These are phyloP conservation scores for Hydriomena furcata DNA, from an alignment of 2,888 invertebrate genomes.

Conservation along the genomic window DNA sequence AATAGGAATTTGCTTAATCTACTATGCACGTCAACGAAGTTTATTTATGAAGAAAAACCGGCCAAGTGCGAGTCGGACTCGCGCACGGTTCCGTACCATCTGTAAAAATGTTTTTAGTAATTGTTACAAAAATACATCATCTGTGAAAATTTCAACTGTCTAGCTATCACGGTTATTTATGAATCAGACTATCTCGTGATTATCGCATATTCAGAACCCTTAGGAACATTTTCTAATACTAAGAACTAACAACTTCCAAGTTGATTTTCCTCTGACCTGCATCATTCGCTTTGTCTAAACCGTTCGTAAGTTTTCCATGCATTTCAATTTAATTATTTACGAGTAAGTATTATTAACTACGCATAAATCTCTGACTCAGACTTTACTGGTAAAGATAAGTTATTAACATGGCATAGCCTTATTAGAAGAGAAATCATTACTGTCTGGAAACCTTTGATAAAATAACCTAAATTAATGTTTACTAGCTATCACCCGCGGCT, in stretches of 20 bases:
- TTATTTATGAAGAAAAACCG: too few relatives aligned
- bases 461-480: background rate
- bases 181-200: too few relatives aligned
- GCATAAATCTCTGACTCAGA: constrained; percentile 12
- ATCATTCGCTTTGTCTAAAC: background rate
- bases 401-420: constrained; percentile 8
- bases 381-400: background rate
- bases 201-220: background rate
- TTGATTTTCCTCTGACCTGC: constrained; percentile 1
- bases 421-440: constrained; percentile 9
- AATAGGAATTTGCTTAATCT: too few relatives aligned
- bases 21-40: too few relatives aligned
- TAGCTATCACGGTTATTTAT: too few relatives aligned
- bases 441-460: background rate
- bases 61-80: too few relatives aligned
- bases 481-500: too few relatives aligned
- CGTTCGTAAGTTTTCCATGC: constrained; percentile 19
- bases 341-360: background rate
- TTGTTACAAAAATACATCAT: too few relatives aligned
- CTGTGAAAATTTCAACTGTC: too few relatives aligned
- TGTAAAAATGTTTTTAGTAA: too few relatives aligned
- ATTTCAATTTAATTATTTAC: too few relatives aligned
- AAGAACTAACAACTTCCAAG: background rate
- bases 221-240: constrained; percentile 7
- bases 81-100: too few relatives aligned